These are phyloP conservation scores for Lerista edwardsae DNA, from an alignment of 2,797 vertebrate species.

Conservation along the genomic window DNA sequence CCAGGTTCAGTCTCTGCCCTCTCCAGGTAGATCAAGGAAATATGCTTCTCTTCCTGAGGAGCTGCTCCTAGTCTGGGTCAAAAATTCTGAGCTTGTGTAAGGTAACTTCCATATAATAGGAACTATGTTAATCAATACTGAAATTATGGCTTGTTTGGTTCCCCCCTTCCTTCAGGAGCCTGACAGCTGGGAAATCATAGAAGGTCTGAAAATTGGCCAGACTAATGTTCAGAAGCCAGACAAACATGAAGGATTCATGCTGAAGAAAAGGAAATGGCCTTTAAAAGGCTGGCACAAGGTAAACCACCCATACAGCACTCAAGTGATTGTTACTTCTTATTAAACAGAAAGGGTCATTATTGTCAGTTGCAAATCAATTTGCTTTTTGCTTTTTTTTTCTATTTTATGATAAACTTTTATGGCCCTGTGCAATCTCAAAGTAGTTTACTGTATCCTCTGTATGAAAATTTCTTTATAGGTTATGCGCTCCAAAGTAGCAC, in stretches of 20 bases:
- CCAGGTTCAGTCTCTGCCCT: too few relatives aligned
- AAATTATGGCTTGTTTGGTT: constrained; percentile 16
- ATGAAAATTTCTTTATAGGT: neutral
- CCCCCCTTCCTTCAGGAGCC: constrained; percentile 82
- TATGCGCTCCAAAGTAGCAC: neutral
- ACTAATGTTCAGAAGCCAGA: constrained; percentile 96
- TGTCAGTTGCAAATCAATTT: constrained; percentile 17
- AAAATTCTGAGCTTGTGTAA: neutral
- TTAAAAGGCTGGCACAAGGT: constrained; percentile 99
- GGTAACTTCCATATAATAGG: neutral
- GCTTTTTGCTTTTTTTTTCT: neutral
- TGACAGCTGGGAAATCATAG: constrained; percentile 99
- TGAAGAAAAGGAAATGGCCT: constrained; percentile 99
- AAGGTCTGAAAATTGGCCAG: constrained; percentile 97
- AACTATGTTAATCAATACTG: constrained; percentile 13
- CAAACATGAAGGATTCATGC: constrained; percentile 98
- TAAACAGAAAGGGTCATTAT: neutral
- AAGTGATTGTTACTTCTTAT: constrained; percentile 12
- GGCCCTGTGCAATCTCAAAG: neutral
- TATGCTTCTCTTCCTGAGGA: too few relatives aligned
- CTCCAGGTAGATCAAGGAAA: too few relatives aligned
- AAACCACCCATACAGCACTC: constrained; percentile 45
- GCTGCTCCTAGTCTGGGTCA: too few relatives aligned
- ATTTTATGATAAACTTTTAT: neutral
- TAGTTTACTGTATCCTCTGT: neutral